Base-by-base conservation (phyloP, 2,797 vertebrate genomes). In the Pelochelys cantorii region DNA sequence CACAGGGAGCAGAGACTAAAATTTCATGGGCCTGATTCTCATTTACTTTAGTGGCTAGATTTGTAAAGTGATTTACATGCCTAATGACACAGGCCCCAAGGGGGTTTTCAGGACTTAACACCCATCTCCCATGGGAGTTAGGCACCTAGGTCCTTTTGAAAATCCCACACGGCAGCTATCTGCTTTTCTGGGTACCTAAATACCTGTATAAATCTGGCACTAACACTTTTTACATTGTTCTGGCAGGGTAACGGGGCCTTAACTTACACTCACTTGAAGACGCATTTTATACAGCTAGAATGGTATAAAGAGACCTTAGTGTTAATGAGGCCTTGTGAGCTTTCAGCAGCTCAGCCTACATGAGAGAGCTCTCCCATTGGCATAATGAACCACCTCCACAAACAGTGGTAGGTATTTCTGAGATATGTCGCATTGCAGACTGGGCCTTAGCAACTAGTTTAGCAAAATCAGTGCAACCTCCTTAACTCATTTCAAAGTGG, bases 21-120 rank as follows among this genome's bases (percentile, higher is more conserved):
- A 48, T 13, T 12, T 37, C 82, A 81, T 90, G 87, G 17, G 23
- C 31, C 14, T 9, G 22, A 48, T 74, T 88, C 22, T 84, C 75
- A 55, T 25, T 80, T 29, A n/a, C 54, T 89, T 4, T 4, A 83
- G 15, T 18, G 54, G 89, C 37, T 89, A 74, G 17, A 90, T 53
- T 89, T 94, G 92, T 71, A 85, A 77, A 87, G 57, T 54, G 59
- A 88, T 55, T 80, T 53, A 87, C 65, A 54, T 25, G 12, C 18
- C 42, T 85, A 81, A 84, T 27, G 74, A 15, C 80, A 84, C 83
- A 75, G 60, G 37, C 5, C 17, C 57, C 9, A 60, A n/a, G 74
- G 29, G 11, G n/a, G 11, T 79, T 62, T 95, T 89, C 48, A 27
- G 77, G 8, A 17, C 3, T 11, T 23, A 57, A 75, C 4, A 93